Base-by-base conservation (phyloP, 2,797 vertebrate species). In the Anguilla marmorata region DNA sequence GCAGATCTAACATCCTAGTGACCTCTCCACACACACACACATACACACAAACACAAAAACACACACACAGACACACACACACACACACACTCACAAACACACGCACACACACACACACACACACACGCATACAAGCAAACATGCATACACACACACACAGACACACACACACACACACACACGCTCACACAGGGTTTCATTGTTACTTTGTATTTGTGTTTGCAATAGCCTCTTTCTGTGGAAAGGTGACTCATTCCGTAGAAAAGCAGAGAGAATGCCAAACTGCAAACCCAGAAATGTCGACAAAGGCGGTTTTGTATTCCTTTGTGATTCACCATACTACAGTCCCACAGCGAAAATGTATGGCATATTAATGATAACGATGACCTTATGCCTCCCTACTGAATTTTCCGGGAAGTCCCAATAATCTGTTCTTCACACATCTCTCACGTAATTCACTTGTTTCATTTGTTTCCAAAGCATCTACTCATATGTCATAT, bases 291-390 rank as follows among this genome's bases (percentile, higher is more conserved):
- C 88, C 92, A 89, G 88, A 92, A 72, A 89, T 86, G 63, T 90
- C 88, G 88, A 90, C n/a, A 92, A 74, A 88, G 91, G 86, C 21
- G 85, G 89, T 89, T 93, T 92, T 88, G 93, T 94, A 93, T 91
- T 91, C 80, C 84, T 93, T 88, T 82, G 69, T 90, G 89, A 93
- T 88, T 94, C 88, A 84, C 83, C 86, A 37, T 54, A 86, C 86
- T 92, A 87, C 2, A 89, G 37, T 91, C 74, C 37, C 91, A 90
- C 85, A 89, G 87, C 56, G 88, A 92, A 92, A 80, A 93, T 90
- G 88, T 50, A 90, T 4, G 90, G 84, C 72, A 90, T 0, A 90
- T 89, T 90, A 91, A 66, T 90, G 87, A 63, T 89, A 93, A 91
- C 14, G 88, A 90, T 79, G 86, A 86, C 76, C 85, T 90, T 54